Evolutionary conservation across 1,140 invertebrate genomes (phyloP), one percentile per base, ranked within the genome.

Genomic region (Stegodyphus mimosarum): DNA sequence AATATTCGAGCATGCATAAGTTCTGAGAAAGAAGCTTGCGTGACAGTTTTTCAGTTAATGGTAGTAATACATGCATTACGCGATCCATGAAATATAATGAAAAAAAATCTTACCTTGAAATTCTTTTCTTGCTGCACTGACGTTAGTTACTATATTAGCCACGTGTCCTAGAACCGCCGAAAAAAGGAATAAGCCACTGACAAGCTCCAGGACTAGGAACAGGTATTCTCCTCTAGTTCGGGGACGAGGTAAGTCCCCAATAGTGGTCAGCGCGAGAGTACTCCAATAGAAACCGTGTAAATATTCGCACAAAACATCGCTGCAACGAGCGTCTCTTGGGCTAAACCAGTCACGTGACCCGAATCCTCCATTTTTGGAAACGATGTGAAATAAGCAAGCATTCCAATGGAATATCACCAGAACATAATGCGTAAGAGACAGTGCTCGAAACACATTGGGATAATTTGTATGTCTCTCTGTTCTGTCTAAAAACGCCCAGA

Each of bases 351-450:
- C 95, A 90, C 95, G 94, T 90, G 95, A 95, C 88, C 96, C 96
- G 90, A 97, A 97, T 87, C 95, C 96, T 91, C 96, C 95, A 92
- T 97, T 97, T 92, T 96, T 96, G 93, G 95, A 94, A 89, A 98
- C 96, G 90, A 98, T 95, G 93, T 98, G 96, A 92, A 97, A 98
- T 89, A 99, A 93, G 92, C 98, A 99, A 88, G 98, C 97, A 91
- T 99, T 99, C 98, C 98, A 99, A 93, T 99, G 98, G 92, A 99
- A 99, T 91, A 99, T 97, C 91, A 98, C 97, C 91, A 99, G 92
- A 89, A 99, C 93, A 92, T 98, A 98, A 92, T 99, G 97, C 90
- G 98, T 96, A 88, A 99, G 93, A 89, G 96, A 96, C 7, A 91
- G 94, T 84, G 96, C 97, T 88, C 98, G 94, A 92, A 99, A 97